Base-by-base conservation (phyloP, 2,797 vertebrate genomes). In the Urosaurus nigricauda region DNA sequence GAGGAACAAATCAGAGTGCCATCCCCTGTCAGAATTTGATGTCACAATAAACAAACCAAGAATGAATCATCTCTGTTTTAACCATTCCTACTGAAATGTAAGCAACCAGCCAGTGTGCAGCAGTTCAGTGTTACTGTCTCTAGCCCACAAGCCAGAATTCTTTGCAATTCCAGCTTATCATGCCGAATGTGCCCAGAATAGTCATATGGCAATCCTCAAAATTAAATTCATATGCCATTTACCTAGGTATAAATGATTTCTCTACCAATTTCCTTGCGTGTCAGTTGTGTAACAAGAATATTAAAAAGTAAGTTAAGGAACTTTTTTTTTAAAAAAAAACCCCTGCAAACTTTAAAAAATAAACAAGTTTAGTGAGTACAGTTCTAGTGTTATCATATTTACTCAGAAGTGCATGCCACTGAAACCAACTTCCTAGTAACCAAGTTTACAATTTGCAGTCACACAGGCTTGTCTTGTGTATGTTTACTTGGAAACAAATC, bases 401-500 rank as follows among this genome's bases (percentile, higher is more conserved):
- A 13, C 19, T 84, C 19, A 47, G 12, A 79, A 26, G 7, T 60
- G 47, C 24, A 56, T 47, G 13, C 32, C 63, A 79, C 12, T 68
- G 35, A 70, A 84, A 71, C 51, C 68, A 80, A 82, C 70, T 51
- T 80, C 40, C 78, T 29, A 35, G 32, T 60, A 80, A 40, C n/a
- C 16, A 87, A 32, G 58, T 68, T 83, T 21, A 40, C 37, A 37
- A 37, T 37, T 65, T 77, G 47, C 7, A 79, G 37, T 60, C 53
- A 79, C 56, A 6, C 37, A 73, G 85, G 5, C 21, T 53, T 56
- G 74, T 63, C 68, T 29, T 85, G 65, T 51, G 32, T 24, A 43
- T 73, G 56, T 85, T 80, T 51, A 37, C 37, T 65, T 35, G 40
- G 70, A 81, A 79, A 43, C 79, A 79, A 35, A 47, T 85, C 35